Base-by-base conservation (phyloP, 2,113 vertebrate genomes). In the Mesocricetus auratus region DNA sequence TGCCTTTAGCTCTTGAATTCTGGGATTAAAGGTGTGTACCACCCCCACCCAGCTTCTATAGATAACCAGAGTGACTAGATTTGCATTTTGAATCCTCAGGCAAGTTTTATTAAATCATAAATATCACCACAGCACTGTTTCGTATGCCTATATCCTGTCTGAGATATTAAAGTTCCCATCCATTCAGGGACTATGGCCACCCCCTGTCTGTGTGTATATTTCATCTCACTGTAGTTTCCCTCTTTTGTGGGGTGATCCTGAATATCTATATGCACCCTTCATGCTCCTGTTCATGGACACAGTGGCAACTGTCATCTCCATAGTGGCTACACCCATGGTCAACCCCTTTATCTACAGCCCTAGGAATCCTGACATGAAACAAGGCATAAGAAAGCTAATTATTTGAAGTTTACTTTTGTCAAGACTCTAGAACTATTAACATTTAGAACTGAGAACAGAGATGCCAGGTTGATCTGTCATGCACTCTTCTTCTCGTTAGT, bases 301-400 rank as follows among this genome's bases (percentile, higher is more conserved):
- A 0, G 62, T 88, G 36, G 89, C 81, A 58, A 64, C 97, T 22
- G 69, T 96, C 79, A 75, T 96, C 81, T 97, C 96, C 81, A 94
- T 95, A 24, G 91, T 91, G n/a, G 36, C 92, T 33, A 95, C 88
- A 15, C 96, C 96, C 1, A 7, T 97, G 47, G 33, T 89, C 22
- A 97, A 95, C 56, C 96, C 96, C 31, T 96, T 97, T 47, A 93
- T 97, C 86, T 97, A 95, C 12, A 96, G 79, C 33, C 42, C 94
- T 39, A 90, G 91, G 74, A 97, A 97, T 88, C 69, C 5, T 5
- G 91, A 96, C 45, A 90, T 95, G 24, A 97, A 97, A 22, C 22
- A 4, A 60, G 95, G 91, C 24, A 3, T 95, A 64, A 81, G 68
- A n/a, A 42, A 75, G 7, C 73, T 24, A 58, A 58, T 58, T 58